phyloP scores from a whole-genome alignment of 2,113 vertebrate species.

The Microcebus griseorufus region DNA sequence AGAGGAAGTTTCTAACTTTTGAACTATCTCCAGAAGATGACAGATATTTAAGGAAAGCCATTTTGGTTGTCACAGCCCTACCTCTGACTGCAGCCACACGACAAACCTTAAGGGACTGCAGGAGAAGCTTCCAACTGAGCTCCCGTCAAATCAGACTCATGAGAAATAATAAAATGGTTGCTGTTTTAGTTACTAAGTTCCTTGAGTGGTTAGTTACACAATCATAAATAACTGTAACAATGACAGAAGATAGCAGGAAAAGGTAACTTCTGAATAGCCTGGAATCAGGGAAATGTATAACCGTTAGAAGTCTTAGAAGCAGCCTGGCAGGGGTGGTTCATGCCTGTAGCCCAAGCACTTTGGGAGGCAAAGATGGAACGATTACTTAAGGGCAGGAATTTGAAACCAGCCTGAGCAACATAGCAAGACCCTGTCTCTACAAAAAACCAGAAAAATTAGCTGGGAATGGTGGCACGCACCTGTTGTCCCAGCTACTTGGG shows the following conservation, averaged over 20 bases:
- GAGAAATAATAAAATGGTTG: neutral
- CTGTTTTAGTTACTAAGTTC: neutral
- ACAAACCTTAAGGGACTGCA: neutral
- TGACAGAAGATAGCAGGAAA: neutral
- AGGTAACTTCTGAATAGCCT: neutral
- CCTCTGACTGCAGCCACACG: neutral
- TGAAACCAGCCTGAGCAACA: too few species aligned
- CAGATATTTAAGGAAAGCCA: neutral
- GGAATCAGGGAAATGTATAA: neutral
- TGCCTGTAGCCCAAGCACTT: too few species aligned
- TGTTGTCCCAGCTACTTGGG: too few species aligned
- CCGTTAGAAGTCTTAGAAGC: neutral
- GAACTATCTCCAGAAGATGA: neutral
- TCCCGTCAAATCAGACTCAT: neutral
- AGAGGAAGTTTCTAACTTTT: neutral
- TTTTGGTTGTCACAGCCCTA: neutral
- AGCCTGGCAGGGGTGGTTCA: too few species aligned
- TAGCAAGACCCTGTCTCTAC: too few species aligned
- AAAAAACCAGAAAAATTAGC: too few species aligned
- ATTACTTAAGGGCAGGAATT: too few species aligned
- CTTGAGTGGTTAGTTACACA: neutral
- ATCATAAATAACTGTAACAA: neutral
- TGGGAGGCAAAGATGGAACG: too few species aligned
- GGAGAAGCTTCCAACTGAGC: neutral
- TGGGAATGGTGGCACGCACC: too few species aligned